phyloP scores from a whole-genome alignment of 1,140 invertebrate species.

The Melipona quadrifasciata region DNA sequence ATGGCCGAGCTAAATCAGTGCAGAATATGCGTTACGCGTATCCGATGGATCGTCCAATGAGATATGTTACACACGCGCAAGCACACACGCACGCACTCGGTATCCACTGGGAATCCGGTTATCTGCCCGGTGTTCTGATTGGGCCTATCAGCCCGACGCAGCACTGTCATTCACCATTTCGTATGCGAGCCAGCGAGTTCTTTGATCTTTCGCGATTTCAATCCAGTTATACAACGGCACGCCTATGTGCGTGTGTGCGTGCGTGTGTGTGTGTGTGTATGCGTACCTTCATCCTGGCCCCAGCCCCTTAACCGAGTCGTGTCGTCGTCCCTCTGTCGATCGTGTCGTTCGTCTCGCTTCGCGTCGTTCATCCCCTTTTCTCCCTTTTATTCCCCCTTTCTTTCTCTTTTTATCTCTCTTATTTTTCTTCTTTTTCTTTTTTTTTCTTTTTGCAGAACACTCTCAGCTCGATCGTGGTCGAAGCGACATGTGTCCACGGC shows the following conservation, averaged over 20 bases:
- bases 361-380: conserved; percentile 31
- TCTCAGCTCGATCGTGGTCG: background rate
- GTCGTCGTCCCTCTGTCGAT: background rate
- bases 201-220: conserved; percentile 79
- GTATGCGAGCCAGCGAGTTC: conserved; percentile 66
- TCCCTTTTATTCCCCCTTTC: background rate
- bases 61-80: conserved; percentile 55
- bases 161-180: conserved; percentile 49
- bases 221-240: conserved; percentile 72
- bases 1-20: conserved; percentile 58
- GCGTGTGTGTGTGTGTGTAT: too few relatives aligned
- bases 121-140: conserved; percentile 66
- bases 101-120: conserved; percentile 65
- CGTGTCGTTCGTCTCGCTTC: conserved; percentile 30
- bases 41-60: conserved; percentile 64
- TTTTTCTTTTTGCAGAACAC: background rate
- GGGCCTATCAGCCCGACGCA: conserved; percentile 55
- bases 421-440: background rate
- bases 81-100: conserved; percentile 3
- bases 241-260: background rate
- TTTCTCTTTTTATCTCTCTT: background rate
- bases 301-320: conserved; percentile 13
- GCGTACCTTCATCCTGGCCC: background rate
- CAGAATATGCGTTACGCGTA: conserved; percentile 60
- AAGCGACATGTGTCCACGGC: conserved; percentile 22